Conservation (phyloP, 2,797 vertebrate species). For the Phalloptychus januarius region DNA sequence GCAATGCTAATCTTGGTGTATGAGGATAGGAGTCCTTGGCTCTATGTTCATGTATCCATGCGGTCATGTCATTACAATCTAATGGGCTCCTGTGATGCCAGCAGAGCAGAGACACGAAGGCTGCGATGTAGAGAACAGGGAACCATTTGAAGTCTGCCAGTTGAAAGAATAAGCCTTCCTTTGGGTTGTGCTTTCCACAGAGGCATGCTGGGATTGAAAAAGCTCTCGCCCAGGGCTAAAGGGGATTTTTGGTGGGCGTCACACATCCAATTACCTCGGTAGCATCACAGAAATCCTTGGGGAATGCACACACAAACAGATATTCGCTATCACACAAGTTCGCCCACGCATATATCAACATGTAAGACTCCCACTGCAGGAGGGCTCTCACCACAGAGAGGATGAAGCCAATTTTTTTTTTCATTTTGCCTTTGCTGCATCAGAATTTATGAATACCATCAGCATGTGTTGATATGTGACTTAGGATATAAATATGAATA, state of each 20-base stretch:
- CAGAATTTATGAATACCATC: conserved; percentile 76
- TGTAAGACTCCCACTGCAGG: conserved; percentile 56
- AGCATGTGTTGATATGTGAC: conserved; percentile 61
- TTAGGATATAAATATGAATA: conserved; percentile 72
- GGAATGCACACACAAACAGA: conserved; percentile 42
- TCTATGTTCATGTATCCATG: conserved; percentile 26
- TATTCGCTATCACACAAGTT: conserved; percentile 13
- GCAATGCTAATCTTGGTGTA: not conserved
- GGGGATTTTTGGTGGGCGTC: conserved; percentile 80
- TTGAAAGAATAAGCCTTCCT: conserved; percentile 80
- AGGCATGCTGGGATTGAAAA: conserved; percentile 78
- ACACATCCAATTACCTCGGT: conserved; percentile 80
- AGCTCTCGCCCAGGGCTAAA: conserved; percentile 77
- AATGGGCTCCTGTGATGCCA: conserved; percentile 67
- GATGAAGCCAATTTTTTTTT: conserved; percentile 57
- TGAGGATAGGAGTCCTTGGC: conserved; percentile 5
- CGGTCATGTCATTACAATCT: conserved; percentile 67
- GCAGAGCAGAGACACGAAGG: conserved; percentile 46
- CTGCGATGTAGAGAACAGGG: conserved; percentile 70
- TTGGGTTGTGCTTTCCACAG: conserved; percentile 75
- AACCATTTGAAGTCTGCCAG: conserved; percentile 79
- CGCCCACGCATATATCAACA: conserved; percentile 37
- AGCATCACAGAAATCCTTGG: conserved; percentile 69
- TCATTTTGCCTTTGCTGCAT: conserved; percentile 44
- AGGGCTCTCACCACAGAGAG: conserved; percentile 42